These are phyloP conservation scores for Tetheella fluctuosa DNA, from an alignment of 2,888 invertebrate species.

Conservation along the genomic window DNA sequence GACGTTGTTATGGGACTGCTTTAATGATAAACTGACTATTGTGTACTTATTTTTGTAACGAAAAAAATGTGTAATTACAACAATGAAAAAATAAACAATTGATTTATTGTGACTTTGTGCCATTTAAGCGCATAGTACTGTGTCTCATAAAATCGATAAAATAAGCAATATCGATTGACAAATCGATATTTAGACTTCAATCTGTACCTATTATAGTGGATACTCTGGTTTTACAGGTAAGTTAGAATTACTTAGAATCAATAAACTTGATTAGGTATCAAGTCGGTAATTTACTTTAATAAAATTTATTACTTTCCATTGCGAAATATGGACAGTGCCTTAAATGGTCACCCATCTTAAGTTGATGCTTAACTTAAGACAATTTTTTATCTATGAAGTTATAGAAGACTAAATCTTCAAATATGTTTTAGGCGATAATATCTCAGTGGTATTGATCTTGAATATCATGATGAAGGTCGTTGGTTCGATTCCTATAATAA, in stretches of 20 bases:
- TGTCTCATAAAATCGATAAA: background rate
- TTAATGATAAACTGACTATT: slow-evolving; percentile 21
- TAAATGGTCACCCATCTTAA: background rate
- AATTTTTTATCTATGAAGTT: background rate
- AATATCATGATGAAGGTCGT: too few relatives aligned
- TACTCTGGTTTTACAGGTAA: background rate
- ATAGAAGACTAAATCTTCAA: too few relatives aligned
- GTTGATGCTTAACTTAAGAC: background rate
- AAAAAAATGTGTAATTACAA: background rate
- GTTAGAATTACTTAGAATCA: background rate
- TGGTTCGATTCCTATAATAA: too few relatives aligned
- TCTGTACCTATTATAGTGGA: background rate
- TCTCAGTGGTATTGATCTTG: too few relatives aligned
- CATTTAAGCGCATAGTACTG: background rate
- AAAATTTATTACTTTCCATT: background rate
- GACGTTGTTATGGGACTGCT: slow-evolving; percentile 16
- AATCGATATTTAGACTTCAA: background rate
- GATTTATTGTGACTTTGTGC: background rate
- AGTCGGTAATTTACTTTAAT: background rate
- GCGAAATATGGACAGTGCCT: background rate
- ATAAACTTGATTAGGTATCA: slow-evolving; percentile 7
- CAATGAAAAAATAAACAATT: background rate
- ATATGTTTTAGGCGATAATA: too few relatives aligned
- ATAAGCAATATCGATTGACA: slow-evolving; percentile 1
- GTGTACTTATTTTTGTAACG: slow-evolving; percentile 11